Evolutionary conservation across 2,888 invertebrate genomes (phyloP), one percentile per base, ranked within the genome.

Genomic region (Megastigmus dorsalis): DNA sequence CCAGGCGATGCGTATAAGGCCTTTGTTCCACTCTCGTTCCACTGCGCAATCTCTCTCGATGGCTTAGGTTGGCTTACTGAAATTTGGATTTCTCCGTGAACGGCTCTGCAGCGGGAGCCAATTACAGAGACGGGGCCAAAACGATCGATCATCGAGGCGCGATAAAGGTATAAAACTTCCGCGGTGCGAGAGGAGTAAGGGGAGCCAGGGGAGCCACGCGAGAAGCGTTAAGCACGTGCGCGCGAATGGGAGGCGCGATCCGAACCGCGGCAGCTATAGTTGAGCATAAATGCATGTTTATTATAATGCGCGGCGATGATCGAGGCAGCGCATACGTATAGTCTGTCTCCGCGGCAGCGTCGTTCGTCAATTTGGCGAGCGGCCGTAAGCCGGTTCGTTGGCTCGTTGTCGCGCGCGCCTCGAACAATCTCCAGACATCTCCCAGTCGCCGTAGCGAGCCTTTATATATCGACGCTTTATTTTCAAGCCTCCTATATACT

Each of bases 221-320:
- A n/a, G n/a, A 43, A 60, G 18, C 30, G 45, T 60, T 45, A 43
- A 18, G 6, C 28, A 10, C 10, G 20, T 10, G 43, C 3, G 23
- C 1, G 36, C 38, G 4, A 36, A 9, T 26, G n/a, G n/a, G n/a
- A n/a, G n/a, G 23, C 1, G 36, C 38, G 4, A 36, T 5, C 15
- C n/a, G n/a, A n/a, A n/a, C n/a, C 63, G 36, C 38, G 18, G 20
- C 15, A 28, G 18, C 45, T 54, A n/a, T n/a, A 55, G 48, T n/a
- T 33, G 57, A 28, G n/a, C 36, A 57, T 30, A 57, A 71, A 28
- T 30, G 50, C 41, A 43, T 66, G 59, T 59, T 72, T 72, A 66
- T 43, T 33, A 70, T 55, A 60, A 23, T 18, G 6, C 23, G 43
- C 43, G 20, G 10, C 38, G 33, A 65, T 71, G 50, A 43, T 52